Percentiles rank a stretch among this genome's conserved stretches.
Conservation (phyloP, 2,888 invertebrate genomes). For the Tetheella fluctuosa region DNA sequence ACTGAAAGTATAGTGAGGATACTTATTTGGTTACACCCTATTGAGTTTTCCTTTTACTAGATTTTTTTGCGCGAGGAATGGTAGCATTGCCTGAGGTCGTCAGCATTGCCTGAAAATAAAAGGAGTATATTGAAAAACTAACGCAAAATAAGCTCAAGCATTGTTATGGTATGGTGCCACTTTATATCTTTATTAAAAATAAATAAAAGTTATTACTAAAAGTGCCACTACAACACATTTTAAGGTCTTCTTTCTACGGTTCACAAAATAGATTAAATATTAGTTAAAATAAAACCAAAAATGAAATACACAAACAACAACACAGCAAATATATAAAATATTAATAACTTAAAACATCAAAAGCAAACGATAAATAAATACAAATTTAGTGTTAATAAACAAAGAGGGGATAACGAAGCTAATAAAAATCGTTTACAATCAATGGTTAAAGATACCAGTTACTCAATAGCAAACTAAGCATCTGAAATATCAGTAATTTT, state of each 20-base stretch:
- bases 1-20: conserved; percentile 24
- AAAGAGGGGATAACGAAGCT: neutral
- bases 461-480: conserved; percentile 7
- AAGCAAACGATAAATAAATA: neutral
- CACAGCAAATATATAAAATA: conserved; percentile 11
- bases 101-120: conserved; percentile 86
- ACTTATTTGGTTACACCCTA: conserved; percentile 50
- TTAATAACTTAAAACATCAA: neutral
- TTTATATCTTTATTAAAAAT: conserved; percentile 20
- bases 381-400: neutral
- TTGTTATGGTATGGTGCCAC: conserved; percentile 24
- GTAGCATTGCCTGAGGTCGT: conserved; percentile 85
- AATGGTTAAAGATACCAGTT: conserved; percentile 9
- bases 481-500: neutral
- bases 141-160: conserved; percentile 66
- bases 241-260: neutral
- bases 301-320: conserved; percentile 15
- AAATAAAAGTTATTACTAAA: neutral
- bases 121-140: conserved; percentile 67
- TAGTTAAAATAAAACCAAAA: conserved; percentile 17
- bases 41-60: conserved; percentile 88
- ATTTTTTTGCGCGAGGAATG: conserved; percentile 89
- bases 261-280: conserved; percentile 8
- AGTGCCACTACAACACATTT: conserved; percentile 2
- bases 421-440: neutral